These are phyloP conservation scores for Rhegmatorhina hoffmannsi DNA, from an alignment of 2,113 vertebrate genomes.

Conservation along the genomic window DNA sequence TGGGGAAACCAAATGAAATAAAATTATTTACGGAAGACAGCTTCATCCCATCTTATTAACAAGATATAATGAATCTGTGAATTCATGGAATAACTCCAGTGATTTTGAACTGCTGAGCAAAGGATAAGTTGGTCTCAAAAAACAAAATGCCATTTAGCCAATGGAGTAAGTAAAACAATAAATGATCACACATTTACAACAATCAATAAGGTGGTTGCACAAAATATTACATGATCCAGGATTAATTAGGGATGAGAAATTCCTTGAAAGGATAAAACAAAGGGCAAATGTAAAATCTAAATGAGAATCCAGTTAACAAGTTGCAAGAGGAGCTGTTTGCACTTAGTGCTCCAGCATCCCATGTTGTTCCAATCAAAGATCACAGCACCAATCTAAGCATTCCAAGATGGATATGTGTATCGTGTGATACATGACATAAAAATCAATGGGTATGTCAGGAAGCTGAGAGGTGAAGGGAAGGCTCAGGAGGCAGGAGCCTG, in stretches of 20 bases:
- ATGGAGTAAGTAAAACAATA: background rate
- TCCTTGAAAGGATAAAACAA: background rate
- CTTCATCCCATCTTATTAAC: background rate
- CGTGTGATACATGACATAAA: background rate
- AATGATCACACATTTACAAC: background rate
- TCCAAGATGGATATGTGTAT: background rate
- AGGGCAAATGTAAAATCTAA: background rate
- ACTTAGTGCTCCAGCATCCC: background rate
- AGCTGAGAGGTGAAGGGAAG: background rate
- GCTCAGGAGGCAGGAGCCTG: background rate
- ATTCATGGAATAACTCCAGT: background rate
- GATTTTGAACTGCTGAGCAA: background rate
- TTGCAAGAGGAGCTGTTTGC: background rate
- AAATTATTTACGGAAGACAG: background rate
- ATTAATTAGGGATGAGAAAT: constrained; percentile 58
- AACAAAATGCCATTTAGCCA: constrained; percentile 36
- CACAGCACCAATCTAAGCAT: background rate
- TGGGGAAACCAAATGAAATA: background rate
- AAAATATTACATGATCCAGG: background rate
- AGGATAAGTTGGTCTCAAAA: constrained; percentile 17
- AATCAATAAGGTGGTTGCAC: background rate
- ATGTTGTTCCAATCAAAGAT: background rate
- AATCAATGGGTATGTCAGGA: background rate
- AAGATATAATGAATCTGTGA: background rate
- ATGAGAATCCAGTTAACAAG: background rate